phyloP scores from a whole-genome alignment of 1,140 invertebrate species.

The Macrosteles quadrilineatus region DNA sequence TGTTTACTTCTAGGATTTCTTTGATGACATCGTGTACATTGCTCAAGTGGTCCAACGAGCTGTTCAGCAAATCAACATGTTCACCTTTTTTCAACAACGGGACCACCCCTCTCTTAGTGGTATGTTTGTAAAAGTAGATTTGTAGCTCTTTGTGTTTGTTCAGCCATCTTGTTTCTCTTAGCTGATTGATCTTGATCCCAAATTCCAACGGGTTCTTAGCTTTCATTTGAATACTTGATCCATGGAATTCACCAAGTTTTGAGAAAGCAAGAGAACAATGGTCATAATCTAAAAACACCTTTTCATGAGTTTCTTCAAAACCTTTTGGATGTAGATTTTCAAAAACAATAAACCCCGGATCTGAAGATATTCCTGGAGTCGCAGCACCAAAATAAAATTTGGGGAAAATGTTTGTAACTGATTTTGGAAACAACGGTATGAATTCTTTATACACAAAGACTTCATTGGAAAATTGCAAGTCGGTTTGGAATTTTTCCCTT shows the following conservation, averaged over 20 bases:
- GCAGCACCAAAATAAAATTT: slow-evolving; percentile 35
- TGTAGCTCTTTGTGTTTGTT: slow-evolving; percentile 22
- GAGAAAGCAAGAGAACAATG: slow-evolving; percentile 46
- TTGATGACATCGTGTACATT: background rate
- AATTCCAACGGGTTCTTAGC: slow-evolving; percentile 43
- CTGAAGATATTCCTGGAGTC: background rate
- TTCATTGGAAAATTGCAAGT: slow-evolving; percentile 37
- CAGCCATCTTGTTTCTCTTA: slow-evolving; percentile 37
- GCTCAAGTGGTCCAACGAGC: background rate
- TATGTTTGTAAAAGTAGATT: background rate
- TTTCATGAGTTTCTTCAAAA: slow-evolving; percentile 15
- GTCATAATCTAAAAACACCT: slow-evolving; percentile 36
- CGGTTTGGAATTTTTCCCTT: background rate
- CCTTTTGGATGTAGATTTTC: slow-evolving; percentile 44
- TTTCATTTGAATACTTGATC: slow-evolving; percentile 41
- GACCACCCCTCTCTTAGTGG: slow-evolving; percentile 23
- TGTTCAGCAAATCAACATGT: background rate
- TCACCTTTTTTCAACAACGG: background rate
- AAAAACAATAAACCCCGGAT: slow-evolving; percentile 43
- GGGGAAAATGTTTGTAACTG: slow-evolving; percentile 16
- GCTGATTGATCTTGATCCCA: slow-evolving; percentile 43
- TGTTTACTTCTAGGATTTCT: slow-evolving; percentile 32
- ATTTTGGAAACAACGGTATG: slow-evolving; percentile 19
- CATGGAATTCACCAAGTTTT: slow-evolving; percentile 51
- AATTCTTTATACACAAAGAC: slow-evolving; percentile 36